Conservation (phyloP, 1,140 invertebrate species). For the Polypedilum pembai region DNA sequence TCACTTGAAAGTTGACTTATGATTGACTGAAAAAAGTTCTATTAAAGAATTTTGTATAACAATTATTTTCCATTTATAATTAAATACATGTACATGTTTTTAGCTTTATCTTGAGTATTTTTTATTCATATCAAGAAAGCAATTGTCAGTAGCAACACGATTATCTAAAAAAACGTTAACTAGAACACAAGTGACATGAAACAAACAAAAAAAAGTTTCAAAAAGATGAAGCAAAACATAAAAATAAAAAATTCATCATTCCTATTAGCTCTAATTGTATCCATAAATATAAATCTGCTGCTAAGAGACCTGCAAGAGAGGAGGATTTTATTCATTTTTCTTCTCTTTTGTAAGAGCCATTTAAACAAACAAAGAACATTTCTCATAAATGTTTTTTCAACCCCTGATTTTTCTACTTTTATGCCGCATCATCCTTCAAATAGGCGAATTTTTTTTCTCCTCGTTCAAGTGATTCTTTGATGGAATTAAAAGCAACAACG, state of each 20-base stretch:
- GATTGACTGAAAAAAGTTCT: too few relatives aligned
- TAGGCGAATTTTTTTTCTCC: neutral
- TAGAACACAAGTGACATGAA: too few relatives aligned
- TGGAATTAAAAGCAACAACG: conserved; percentile 2
- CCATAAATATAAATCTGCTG: conserved; percentile 12
- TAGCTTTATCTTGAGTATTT: too few relatives aligned
- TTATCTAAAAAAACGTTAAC: too few relatives aligned
- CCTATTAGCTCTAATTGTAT: neutral
- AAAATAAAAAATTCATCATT: neutral
- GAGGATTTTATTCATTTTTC: neutral
- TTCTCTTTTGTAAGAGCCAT: neutral
- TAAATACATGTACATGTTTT: too few relatives aligned
- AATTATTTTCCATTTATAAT: too few relatives aligned
- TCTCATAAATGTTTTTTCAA: conserved; percentile 19
- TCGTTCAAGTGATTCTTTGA: conserved; percentile 4
- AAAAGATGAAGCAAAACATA: too few relatives aligned
- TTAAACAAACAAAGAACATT: conserved; percentile 19
- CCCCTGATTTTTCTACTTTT: conserved; percentile 1
- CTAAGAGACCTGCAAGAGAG: neutral
- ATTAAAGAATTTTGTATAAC: too few relatives aligned
- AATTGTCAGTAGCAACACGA: too few relatives aligned
- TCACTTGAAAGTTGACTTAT: too few relatives aligned
- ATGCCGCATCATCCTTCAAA: conserved; percentile 9
- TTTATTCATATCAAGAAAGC: too few relatives aligned
- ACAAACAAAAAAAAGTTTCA: too few relatives aligned